Conservation (phyloP, 2,888 invertebrate genomes). For the Craniophora ligustri region DNA sequence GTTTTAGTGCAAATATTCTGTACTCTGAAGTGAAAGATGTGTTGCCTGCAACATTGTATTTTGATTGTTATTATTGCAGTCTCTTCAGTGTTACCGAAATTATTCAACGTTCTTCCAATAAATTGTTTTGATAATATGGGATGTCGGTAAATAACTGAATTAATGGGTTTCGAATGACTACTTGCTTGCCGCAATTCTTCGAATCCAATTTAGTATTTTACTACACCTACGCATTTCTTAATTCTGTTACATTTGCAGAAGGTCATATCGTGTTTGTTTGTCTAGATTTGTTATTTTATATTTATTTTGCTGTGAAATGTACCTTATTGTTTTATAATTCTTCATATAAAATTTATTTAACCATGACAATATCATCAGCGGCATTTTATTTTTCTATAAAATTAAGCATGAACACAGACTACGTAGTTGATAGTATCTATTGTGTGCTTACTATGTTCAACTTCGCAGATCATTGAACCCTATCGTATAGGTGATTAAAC, state of each 20-base stretch:
- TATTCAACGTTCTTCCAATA: slow-evolving; percentile 32
- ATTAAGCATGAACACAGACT: slow-evolving; percentile 13
- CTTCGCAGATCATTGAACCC: slow-evolving; percentile 69
- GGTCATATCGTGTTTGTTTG: slow-evolving; percentile 55
- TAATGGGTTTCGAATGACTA: slow-evolving; percentile 73
- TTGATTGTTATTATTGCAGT: slow-evolving; percentile 39
- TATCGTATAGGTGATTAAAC: slow-evolving; percentile 64
- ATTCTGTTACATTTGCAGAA: slow-evolving; percentile 70
- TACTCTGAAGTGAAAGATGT: slow-evolving; percentile 9
- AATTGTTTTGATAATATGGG: slow-evolving; percentile 54
- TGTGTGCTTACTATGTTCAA: slow-evolving; percentile 36
- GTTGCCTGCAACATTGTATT: slow-evolving; percentile 18
- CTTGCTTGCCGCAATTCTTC: slow-evolving; percentile 75
- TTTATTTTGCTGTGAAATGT: too few relatives aligned
- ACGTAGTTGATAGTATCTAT: slow-evolving; percentile 24
- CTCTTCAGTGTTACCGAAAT: slow-evolving; percentile 25
- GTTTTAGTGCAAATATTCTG: slow-evolving; percentile 13
- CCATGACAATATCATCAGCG: not conserved
- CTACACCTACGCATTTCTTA: slow-evolving; percentile 77
- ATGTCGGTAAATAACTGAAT: slow-evolving; percentile 68
- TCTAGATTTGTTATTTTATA: slow-evolving; percentile 34
- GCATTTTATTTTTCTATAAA: slow-evolving; percentile 22
- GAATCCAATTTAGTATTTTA: slow-evolving; percentile 82
- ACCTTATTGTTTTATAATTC: slow-evolving; percentile 1
- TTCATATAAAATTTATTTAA: not conserved